These are phyloP conservation scores for Schizopygopsis malacanthus DNA, from an alignment of 2,797 vertebrate species.

Conservation along the genomic window DNA sequence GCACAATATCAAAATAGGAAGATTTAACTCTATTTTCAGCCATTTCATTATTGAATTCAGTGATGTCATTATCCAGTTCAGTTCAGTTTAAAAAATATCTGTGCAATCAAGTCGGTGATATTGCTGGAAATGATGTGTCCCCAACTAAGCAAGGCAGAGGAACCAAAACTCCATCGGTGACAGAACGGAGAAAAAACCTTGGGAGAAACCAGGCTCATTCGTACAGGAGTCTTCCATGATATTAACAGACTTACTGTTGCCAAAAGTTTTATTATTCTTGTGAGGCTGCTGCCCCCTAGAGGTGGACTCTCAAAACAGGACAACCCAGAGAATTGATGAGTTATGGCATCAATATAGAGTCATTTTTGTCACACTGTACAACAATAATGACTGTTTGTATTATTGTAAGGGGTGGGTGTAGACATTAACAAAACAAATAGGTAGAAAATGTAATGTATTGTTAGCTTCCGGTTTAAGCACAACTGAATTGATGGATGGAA, in stretches of 20 bases:
- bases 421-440: background rate
- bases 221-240: background rate
- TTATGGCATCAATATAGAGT: background rate
- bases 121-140: too few relatives aligned
- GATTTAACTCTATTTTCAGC: too few relatives aligned
- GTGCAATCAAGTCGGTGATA: too few relatives aligned
- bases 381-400: background rate
- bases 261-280: background rate
- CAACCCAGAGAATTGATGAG: background rate
- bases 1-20: too few relatives aligned
- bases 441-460: too few relatives aligned
- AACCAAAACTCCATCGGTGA: too few relatives aligned
- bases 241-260: background rate
- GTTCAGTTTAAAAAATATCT: too few relatives aligned
- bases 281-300: slow-evolving; percentile 6
- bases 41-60: too few relatives aligned
- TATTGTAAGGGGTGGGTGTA: background rate
- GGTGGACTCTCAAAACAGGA: background rate
- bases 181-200: too few relatives aligned
- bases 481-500: background rate
- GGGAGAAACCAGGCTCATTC: too few relatives aligned
- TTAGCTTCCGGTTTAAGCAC: background rate
- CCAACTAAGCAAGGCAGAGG: too few relatives aligned
- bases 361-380: background rate
- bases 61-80: too few relatives aligned